These are phyloP conservation scores for Eupithecia subumbrata DNA, from an alignment of 2,888 invertebrate genomes.

Conservation along the genomic window DNA sequence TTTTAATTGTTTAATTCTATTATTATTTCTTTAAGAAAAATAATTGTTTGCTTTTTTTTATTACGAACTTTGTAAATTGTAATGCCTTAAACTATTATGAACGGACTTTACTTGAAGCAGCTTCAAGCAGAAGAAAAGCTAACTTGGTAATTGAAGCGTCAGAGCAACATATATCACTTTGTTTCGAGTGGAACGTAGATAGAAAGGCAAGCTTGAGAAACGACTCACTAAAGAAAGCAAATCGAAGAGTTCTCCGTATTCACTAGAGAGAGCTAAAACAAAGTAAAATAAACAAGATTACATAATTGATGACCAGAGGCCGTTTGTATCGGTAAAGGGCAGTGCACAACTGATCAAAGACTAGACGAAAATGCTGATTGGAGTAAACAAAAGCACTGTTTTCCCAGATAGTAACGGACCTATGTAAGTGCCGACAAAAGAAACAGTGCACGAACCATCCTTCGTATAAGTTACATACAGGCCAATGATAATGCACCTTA, in stretches of 20 bases:
- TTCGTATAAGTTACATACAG: background rate
- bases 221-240: constrained; percentile 47
- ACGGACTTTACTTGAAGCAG: background rate
- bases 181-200: constrained; percentile 1
- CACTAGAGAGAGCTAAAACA: constrained; percentile 48
- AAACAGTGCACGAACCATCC: background rate
- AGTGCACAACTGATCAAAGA: constrained; percentile 15
- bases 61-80: background rate
- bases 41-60: background rate
- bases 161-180: background rate
- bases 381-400: background rate
- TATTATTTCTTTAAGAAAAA: too few relatives aligned
- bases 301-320: constrained; percentile 37
- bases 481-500: background rate
- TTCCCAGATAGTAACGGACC: background rate
- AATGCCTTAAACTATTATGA: background rate
- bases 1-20: too few relatives aligned
- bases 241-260: constrained; percentile 52
- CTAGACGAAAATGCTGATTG: background rate
- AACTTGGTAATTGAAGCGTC: background rate
- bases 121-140: background rate
- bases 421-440: background rate
- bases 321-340: constrained; percentile 23
- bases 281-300: constrained; percentile 54
- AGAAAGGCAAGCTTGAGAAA: constrained; percentile 18